Conservation (phyloP, 2,888 invertebrate genomes). For the Drosophila mimetica region DNA sequence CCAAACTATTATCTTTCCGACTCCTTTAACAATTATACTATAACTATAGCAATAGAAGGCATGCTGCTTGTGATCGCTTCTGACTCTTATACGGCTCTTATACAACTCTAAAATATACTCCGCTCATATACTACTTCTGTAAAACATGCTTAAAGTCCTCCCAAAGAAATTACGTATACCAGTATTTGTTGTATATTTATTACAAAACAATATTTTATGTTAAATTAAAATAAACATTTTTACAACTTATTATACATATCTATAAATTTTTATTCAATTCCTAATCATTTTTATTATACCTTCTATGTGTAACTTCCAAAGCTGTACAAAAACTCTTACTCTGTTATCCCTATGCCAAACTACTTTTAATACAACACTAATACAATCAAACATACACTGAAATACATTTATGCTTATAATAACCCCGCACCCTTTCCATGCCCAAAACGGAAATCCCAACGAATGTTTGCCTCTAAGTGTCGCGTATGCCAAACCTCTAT, state of each 20-base stretch:
- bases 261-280: not conserved
- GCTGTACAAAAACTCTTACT: not conserved
- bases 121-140: constrained; percentile 8
- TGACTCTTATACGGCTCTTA: constrained; percentile 16
- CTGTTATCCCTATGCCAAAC: not conserved
- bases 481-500: constrained; percentile 48
- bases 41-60: constrained; percentile 30
- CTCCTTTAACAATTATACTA: constrained; percentile 12
- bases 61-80: constrained; percentile 68
- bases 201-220: too few species aligned
- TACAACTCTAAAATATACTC: constrained; percentile 11
- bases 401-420: constrained; percentile 9
- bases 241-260: too few species aligned
- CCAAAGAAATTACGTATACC: too few species aligned
- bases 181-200: too few species aligned
- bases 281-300: not conserved
- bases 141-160: not conserved
- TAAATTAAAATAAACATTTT: too few species aligned
- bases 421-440: constrained; percentile 12
- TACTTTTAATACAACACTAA: not conserved
- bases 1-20: constrained; percentile 14
- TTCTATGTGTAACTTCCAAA: too few species aligned
- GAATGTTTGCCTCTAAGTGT: constrained; percentile 41
- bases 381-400: not conserved
- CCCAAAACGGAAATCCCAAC: constrained; percentile 13